Evolutionary conservation across 53 echinoderm and acorn worm genomes (phyloP), one percentile per base, ranked within the genome.

Genomic region (Hippasteria phrygiana): DNA sequence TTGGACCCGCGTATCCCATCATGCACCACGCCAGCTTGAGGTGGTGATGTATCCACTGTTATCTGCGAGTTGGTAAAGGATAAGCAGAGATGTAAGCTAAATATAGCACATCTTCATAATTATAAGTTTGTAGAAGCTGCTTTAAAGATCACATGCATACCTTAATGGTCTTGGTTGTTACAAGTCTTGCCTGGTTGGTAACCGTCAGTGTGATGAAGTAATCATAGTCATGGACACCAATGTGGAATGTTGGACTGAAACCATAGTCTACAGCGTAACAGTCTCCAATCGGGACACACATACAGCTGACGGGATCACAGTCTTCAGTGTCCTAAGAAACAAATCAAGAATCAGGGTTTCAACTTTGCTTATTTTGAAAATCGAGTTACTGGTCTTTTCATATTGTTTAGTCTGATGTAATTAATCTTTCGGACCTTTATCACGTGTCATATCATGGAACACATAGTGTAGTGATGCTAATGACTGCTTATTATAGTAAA

Each of bases 121-220:
- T n/a, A n/a, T n/a, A n/a, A n/a, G n/a, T n/a, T n/a, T n/a, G n/a
- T n/a, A n/a, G n/a, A n/a, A n/a, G n/a, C n/a, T n/a, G n/a, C n/a
- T n/a, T n/a, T n/a, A n/a, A n/a, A n/a, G n/a, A n/a, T n/a, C n/a
- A n/a, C 56, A 56, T 18, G 13, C 51, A 16, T 75, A 90, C 90
- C 90, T 81, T 79, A 22, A 90, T 69, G n/a, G 79, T 71, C 80
- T 48, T 11, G 24, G 54, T 71, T 1, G 71, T 69, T 10, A 79
- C 27, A 0, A 90, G 80, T 41, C 50, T 50, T 5, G 90, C 90
- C 3, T 90, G 17, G 55, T 90, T 90, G 66, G 80, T 90, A 80
- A 90, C 79, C 66, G 81, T 90, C 41, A 90, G 31, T n/a, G 53
- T 90, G 80, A 80, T 69, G 80, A 71, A 71, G 79, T 90, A 90